phyloP scores from a whole-genome alignment of 2,888 invertebrate species.

The Pyrocoelia pectoralis region DNA sequence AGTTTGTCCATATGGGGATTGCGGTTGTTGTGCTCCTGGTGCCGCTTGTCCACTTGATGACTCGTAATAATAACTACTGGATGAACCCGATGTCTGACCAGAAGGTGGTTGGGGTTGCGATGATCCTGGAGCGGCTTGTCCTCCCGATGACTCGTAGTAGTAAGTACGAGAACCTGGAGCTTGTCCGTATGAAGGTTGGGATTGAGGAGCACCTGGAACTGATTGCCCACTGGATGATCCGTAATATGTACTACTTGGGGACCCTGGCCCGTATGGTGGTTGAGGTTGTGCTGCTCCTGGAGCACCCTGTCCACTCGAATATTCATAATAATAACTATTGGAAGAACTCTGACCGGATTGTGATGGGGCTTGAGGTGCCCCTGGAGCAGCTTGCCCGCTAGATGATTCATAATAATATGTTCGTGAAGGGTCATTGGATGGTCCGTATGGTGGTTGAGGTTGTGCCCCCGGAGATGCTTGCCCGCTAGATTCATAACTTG shows the following conservation, averaged over 20 bases:
- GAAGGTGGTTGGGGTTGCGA: neutral
- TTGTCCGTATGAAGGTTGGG: too few species aligned
- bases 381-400: too few species aligned
- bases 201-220: neutral
- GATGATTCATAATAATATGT: too few species aligned
- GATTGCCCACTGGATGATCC: neutral
- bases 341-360: too few species aligned
- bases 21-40: neutral
- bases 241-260: neutral
- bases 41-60: neutral
- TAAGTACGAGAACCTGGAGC: neutral
- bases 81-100: neutral
- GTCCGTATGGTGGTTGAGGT: too few species aligned
- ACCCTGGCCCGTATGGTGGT: too few species aligned
- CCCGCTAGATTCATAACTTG: too few species aligned
- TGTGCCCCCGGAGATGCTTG: too few species aligned
- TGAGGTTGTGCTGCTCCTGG: too few species aligned
- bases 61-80: conserved; percentile 2
- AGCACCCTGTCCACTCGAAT: conserved; percentile 7
- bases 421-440: too few species aligned
- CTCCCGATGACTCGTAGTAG: neutral
- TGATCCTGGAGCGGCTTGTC: neutral
- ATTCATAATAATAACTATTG: too few species aligned
- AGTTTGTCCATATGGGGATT: neutral
- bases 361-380: neutral